Evolutionary conservation across 64 coral and sea anemone species (phyloP).

Genomic region (Actinia tenebrosa): DNA sequence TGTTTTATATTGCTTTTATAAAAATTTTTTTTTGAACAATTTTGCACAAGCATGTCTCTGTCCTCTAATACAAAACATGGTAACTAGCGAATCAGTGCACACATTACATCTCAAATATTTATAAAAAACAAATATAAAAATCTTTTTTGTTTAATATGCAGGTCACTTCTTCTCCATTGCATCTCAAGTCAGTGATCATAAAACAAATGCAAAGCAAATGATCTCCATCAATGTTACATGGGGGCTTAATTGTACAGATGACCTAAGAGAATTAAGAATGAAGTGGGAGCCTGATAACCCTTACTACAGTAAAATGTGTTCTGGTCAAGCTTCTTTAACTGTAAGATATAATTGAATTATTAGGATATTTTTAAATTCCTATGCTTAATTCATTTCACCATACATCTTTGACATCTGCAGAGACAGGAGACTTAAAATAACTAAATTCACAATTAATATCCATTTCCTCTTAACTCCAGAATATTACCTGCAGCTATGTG

Average conservation of each 20-base stretch:
- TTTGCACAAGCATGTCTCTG: too few relatives aligned
- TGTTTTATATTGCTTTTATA: too few relatives aligned
- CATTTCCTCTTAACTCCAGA: not conserved
- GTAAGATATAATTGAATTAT: not conserved
- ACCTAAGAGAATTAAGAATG: not conserved
- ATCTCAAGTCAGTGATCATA: not conserved
- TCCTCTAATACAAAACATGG: too few relatives aligned
- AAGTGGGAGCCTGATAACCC: not conserved
- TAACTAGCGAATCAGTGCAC: too few relatives aligned
- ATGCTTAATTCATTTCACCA: too few relatives aligned
- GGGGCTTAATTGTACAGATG: not conserved
- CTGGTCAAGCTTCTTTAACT: slow-evolving; percentile 4
- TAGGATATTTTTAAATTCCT: too few relatives aligned
- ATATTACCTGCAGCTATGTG: not conserved
- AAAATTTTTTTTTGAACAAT: too few relatives aligned
- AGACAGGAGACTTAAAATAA: too few relatives aligned
- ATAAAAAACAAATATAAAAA: too few relatives aligned
- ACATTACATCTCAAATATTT: too few relatives aligned
- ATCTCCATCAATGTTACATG: slow-evolving; percentile 8
- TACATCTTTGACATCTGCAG: too few relatives aligned
- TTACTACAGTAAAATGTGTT: not conserved
- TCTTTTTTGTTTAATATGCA: not conserved
- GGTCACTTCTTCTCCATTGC: not conserved
- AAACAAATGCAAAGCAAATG: not conserved
- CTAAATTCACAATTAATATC: too few relatives aligned